A percentile compares a stretch with the other conserved stretches of the same genome.
phyloP scores from a whole-genome alignment of 2,113 vertebrate genomes.

The Arizona elegans region DNA sequence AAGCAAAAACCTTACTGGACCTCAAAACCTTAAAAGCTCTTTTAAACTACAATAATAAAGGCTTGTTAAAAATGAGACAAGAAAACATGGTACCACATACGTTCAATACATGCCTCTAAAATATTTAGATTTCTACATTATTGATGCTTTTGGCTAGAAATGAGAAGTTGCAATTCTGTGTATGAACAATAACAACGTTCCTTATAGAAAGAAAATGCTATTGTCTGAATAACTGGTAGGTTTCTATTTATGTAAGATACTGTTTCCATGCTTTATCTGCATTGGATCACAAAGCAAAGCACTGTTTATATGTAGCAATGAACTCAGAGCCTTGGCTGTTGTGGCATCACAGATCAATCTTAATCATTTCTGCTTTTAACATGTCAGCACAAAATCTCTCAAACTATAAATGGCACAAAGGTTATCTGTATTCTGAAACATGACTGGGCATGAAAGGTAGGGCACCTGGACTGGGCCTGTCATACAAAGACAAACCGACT shows the following conservation, averaged over 20 bases:
- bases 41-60: slow-evolving; percentile 21
- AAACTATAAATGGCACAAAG: background rate
- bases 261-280: background rate
- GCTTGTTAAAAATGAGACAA: background rate
- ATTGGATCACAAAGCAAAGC: background rate
- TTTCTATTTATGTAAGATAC: background rate
- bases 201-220: background rate
- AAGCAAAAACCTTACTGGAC: slow-evolving; percentile 14
- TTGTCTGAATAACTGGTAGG: background rate
- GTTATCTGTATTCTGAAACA: background rate
- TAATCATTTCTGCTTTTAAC: background rate
- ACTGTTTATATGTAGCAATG: background rate
- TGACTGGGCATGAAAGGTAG: accelerated
- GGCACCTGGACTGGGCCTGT: accelerated
- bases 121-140: background rate
- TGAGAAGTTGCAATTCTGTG: background rate
- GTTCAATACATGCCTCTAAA: background rate
- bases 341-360: background rate
- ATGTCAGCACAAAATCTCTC: background rate
- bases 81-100: background rate
- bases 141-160: background rate
- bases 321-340: background rate
- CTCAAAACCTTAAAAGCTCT: background rate
- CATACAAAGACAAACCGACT: background rate
- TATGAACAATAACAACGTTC: background rate